Conservation (phyloP, 2,113 vertebrate genomes). For the Chamaetylas fuelleborni region DNA sequence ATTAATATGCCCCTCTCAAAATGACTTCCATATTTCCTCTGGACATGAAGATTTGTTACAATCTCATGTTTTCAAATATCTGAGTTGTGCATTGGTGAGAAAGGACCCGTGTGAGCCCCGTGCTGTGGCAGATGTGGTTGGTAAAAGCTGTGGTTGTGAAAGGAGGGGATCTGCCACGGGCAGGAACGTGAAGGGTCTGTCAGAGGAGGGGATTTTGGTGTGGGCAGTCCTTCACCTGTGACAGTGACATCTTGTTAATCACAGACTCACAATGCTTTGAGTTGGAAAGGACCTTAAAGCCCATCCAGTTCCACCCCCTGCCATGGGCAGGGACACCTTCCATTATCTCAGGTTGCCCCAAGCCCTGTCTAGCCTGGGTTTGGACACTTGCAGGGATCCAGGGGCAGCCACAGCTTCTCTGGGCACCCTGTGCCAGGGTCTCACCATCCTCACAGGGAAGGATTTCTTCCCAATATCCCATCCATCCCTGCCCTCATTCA, state of each 20-base stretch:
- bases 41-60: neutral
- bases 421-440: neutral
- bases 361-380: accelerated
- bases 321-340: neutral
- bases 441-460: accelerated
- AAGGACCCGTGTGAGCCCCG: accelerated
- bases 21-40: neutral
- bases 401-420: neutral
- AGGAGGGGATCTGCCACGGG: neutral
- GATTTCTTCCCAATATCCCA: neutral
- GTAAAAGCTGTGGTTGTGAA: neutral
- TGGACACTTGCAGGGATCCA: neutral
- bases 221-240: neutral
- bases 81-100: neutral
- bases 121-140: neutral
- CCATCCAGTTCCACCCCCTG: accelerated
- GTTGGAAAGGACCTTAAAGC: neutral
- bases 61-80: neutral
- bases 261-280: neutral
- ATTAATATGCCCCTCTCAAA: neutral
- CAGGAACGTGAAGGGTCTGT: neutral
- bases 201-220: neutral
- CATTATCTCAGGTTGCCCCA: accelerated
- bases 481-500: accelerated
- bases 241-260: neutral